Evolutionary conservation across 2,797 vertebrate genomes (phyloP).

Genomic region (Scyliorhinus canicula): DNA sequence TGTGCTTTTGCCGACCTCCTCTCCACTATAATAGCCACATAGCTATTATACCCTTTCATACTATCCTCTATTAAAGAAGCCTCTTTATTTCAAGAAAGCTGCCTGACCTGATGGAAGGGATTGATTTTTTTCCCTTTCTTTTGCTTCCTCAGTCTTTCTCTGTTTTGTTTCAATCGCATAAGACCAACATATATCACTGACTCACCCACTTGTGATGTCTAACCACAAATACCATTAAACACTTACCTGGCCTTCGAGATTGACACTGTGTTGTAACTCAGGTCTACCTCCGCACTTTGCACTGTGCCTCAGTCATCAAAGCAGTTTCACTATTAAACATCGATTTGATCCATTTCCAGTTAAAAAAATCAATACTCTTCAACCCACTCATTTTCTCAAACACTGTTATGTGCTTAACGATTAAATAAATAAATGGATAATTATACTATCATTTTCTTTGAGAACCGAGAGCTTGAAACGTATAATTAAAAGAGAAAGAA

Average conservation of each 20-base stretch:
- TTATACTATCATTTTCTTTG: not conserved
- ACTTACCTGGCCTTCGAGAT: slow-evolving; percentile 27
- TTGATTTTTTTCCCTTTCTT: not conserved
- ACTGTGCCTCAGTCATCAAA: not conserved
- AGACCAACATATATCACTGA: slow-evolving; percentile 8
- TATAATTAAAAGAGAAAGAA: not conserved
- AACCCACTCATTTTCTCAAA: not conserved
- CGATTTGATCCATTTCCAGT: slow-evolving; percentile 20
- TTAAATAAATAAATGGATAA: not conserved
- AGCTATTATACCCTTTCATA: not conserved
- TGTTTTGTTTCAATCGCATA: slow-evolving; percentile 1
- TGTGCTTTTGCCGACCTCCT: not conserved
- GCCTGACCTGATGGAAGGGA: not conserved
- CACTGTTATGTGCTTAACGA: not conserved
- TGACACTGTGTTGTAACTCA: slow-evolving; percentile 25
- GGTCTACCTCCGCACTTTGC: not conserved
- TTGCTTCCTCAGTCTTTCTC: not conserved
- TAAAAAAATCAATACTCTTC: not conserved
- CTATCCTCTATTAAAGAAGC: not conserved
- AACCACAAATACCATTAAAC: slow-evolving; percentile 37
- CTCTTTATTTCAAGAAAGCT: not conserved
- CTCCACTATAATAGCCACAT: not conserved
- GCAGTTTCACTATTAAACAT: slow-evolving; percentile 23
- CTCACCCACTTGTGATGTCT: slow-evolving; percentile 25
- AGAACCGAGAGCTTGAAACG: not conserved